These are phyloP conservation scores for Dione juno DNA, from an alignment of 2,888 invertebrate species.

Conservation along the genomic window DNA sequence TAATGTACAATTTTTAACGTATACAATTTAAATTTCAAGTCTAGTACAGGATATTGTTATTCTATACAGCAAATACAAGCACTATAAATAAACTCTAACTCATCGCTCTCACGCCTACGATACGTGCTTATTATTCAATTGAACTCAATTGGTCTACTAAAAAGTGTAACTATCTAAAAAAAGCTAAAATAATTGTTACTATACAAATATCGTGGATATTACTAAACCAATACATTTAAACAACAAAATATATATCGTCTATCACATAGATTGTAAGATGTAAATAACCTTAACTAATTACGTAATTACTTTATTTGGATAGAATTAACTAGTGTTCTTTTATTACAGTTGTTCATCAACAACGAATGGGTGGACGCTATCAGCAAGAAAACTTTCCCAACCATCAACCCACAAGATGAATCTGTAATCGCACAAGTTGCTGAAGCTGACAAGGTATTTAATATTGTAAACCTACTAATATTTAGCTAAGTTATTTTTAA, in stretches of 20 bases:
- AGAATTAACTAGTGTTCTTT: background rate
- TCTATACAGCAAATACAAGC: background rate
- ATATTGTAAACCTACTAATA: background rate
- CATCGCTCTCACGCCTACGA: too few relatives aligned
- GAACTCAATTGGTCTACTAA: background rate
- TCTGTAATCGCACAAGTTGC: slow-evolving; percentile 89
- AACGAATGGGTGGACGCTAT: slow-evolving; percentile 92
- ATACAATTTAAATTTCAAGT: background rate
- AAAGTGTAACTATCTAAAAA: background rate
- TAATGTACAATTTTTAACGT: background rate
- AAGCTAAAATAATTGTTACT: too few relatives aligned
- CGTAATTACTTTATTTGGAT: background rate
- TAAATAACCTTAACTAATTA: too few relatives aligned
- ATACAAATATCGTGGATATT: too few relatives aligned
- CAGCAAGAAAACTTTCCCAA: slow-evolving; percentile 93
- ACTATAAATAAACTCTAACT: background rate
- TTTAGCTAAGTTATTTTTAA: too few relatives aligned
- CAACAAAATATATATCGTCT: too few relatives aligned
- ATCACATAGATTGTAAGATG: too few relatives aligned
- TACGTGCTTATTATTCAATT: background rate
- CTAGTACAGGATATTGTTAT: background rate
- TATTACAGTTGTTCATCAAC: slow-evolving; percentile 90
- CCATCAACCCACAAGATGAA: slow-evolving; percentile 92
- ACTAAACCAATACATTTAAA: too few relatives aligned
- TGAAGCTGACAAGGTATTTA: slow-evolving; percentile 91